A percentile compares a stretch with the other conserved stretches of the same genome.
These are phyloP conservation scores for Alentia gelatinosa DNA, from an alignment of 2,888 invertebrate species.

Conservation along the genomic window DNA sequence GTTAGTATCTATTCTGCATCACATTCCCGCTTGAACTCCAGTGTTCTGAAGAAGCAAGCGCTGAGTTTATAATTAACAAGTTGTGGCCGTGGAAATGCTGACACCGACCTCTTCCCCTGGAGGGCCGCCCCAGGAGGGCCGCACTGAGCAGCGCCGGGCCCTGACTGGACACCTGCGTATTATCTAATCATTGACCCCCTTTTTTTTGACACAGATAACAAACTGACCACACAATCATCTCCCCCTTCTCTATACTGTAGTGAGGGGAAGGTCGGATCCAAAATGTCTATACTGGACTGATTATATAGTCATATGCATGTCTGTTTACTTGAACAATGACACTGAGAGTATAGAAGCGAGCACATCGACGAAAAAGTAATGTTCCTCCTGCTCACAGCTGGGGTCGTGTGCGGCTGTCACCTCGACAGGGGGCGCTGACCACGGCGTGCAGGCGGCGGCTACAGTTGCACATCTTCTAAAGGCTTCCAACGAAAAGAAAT, in stretches of 20 bases:
- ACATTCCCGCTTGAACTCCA: not conserved
- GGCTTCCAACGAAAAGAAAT: constrained; percentile 30
- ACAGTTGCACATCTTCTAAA: constrained; percentile 21
- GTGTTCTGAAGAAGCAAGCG: not conserved
- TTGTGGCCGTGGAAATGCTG: constrained; percentile 24
- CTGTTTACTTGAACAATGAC: constrained; percentile 32
- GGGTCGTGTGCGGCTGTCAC: not conserved
- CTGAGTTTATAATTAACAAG: not conserved
- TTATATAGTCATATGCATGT: constrained; percentile 15
- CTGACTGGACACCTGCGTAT: not conserved
- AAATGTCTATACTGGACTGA: not conserved
- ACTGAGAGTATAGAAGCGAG: constrained; percentile 38
- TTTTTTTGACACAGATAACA: not conserved
- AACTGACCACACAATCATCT: not conserved
- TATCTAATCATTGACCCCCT: too few species aligned
- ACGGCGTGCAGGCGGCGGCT: not conserved
- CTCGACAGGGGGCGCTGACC: not conserved
- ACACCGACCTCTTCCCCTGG: not conserved
- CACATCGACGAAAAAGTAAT: constrained; percentile 25
- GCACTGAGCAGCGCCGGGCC: not conserved
- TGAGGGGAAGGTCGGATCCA: not conserved
- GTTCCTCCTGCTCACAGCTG: constrained; percentile 3
- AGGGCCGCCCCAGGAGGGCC: not conserved
- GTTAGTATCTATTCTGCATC: not conserved
- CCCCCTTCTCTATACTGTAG: not conserved